Percentiles rank a stretch among this genome's conserved stretches.
Evolutionary conservation across 2,797 vertebrate species (phyloP).

Genomic region (Argya squamiceps): DNA sequence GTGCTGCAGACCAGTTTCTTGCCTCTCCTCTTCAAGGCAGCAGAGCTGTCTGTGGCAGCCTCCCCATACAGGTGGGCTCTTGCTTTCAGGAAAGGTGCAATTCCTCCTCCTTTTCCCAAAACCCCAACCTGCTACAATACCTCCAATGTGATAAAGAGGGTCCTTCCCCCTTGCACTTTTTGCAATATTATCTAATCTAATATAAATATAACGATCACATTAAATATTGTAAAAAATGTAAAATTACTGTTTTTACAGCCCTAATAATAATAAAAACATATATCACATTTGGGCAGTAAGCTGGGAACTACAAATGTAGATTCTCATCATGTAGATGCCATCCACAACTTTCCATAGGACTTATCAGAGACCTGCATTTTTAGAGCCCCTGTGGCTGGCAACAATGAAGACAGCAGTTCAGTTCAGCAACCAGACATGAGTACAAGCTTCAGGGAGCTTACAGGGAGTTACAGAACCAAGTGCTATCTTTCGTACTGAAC

Average conservation of each 20-base stretch:
- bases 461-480: neutral
- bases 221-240: neutral
- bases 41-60: neutral
- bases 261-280: neutral
- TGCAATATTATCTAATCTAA: neutral
- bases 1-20: neutral
- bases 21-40: rapidly evolving
- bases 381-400: neutral
- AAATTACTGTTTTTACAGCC: neutral
- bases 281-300: neutral
- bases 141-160: neutral
- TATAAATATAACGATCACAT: neutral
- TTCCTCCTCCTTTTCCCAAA: neutral
- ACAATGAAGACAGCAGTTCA: neutral
- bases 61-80: rapidly evolving
- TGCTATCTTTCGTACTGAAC: neutral
- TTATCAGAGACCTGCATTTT: neutral
- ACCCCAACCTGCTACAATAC: neutral
- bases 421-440: neutral
- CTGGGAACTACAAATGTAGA: neutral
- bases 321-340: neutral
- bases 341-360: neutral
- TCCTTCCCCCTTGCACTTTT: neutral
- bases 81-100: neutral
- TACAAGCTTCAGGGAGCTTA: neutral